These are phyloP conservation scores for Terrapene triunguis DNA, from an alignment of 2,113 vertebrate species.

Conservation along the genomic window DNA sequence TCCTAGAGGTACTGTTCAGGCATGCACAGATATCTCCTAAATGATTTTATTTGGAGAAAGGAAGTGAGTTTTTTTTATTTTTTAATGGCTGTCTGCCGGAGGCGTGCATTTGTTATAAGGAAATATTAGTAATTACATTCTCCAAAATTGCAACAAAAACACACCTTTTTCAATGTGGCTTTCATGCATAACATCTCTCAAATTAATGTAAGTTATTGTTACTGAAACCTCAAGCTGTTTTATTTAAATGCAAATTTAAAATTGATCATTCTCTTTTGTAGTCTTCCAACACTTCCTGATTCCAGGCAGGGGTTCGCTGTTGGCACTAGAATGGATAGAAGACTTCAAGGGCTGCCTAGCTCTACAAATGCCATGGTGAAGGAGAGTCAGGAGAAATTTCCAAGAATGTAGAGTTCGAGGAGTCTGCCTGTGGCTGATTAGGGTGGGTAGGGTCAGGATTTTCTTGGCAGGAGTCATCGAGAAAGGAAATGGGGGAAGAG, in stretches of 20 bases:
- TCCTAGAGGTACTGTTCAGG: not conserved
- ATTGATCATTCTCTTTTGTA: not conserved
- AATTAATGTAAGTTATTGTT: not conserved
- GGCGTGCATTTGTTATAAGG: too few relatives aligned
- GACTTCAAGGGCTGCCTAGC: not conserved
- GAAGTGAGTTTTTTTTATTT: too few relatives aligned
- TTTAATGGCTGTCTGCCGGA: too few relatives aligned
- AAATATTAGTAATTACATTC: too few relatives aligned
- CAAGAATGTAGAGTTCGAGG: not conserved
- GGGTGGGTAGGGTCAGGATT: not conserved
- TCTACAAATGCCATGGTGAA: not conserved
- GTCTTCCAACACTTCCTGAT: not conserved
- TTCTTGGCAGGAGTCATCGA: not conserved
- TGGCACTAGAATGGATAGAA: not conserved
- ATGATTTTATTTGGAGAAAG: not conserved
- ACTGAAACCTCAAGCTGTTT: not conserved
- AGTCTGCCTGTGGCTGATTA: not conserved
- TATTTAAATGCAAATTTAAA: not conserved
- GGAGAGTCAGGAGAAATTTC: not conserved
- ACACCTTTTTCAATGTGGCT: too few relatives aligned
- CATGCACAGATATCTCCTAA: not conserved
- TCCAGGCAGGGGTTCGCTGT: not conserved
- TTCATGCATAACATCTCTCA: too few relatives aligned
- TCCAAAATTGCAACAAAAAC: too few relatives aligned
- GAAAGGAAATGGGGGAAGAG: too few relatives aligned